A percentile compares a stretch with the other conserved stretches of the same genome.
Evolutionary conservation across 2,797 vertebrate genomes (phyloP).

Genomic region (Rhabdomys pumilio): DNA sequence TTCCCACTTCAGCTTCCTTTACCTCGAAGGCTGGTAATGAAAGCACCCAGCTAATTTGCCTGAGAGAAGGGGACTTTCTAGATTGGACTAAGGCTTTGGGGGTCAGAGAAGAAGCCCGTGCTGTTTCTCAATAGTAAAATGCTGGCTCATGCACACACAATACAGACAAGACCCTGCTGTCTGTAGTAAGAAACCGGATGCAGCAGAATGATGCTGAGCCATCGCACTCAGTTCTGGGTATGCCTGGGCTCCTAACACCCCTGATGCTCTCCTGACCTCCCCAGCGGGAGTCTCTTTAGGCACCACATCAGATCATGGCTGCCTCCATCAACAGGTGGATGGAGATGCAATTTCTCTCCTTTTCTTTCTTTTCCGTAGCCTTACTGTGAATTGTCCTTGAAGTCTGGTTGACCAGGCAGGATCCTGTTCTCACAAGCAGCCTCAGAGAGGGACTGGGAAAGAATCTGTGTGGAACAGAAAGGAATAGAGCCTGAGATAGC

Average conservation of each 20-base stretch:
- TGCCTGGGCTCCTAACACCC: neutral
- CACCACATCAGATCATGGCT: neutral
- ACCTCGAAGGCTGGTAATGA: neutral
- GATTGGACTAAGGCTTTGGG: neutral
- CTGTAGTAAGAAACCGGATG: neutral
- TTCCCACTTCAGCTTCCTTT: neutral
- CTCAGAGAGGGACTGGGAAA: neutral
- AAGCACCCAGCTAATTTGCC: neutral
- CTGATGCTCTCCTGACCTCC: neutral
- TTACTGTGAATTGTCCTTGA: neutral
- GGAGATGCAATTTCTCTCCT: neutral
- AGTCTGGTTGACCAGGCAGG: neutral
- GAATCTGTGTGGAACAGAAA: neutral
- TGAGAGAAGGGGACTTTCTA: neutral
- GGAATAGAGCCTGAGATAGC: no score
- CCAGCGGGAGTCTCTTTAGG: neutral
- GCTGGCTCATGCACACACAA: neutral
- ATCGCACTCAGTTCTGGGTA: no score
- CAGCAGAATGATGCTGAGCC: no score
- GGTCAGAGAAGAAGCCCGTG: neutral
- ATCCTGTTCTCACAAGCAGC: neutral
- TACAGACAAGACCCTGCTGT: neutral
- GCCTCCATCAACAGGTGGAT: neutral
- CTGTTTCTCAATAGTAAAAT: neutral
- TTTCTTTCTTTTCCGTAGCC: neutral